Evolutionary conservation across 2,888 invertebrate species (phyloP), one percentile per base, ranked within the genome.

Genomic region (Hydrotaea cyrtoneurina): DNA sequence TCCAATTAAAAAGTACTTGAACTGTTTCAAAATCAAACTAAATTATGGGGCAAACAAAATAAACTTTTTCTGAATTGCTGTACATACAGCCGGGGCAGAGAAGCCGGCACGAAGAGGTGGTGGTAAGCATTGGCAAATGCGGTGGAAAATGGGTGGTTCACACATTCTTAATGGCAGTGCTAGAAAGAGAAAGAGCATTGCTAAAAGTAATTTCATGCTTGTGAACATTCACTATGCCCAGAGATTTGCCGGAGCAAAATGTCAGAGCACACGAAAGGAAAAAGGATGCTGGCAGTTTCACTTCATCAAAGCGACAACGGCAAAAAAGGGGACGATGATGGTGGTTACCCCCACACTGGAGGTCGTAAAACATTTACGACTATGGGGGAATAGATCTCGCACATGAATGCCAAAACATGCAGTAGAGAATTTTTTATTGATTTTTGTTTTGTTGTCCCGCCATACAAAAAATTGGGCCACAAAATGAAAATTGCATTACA

Each of bases 1-100:
- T 85, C 85, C 87, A 87, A 87, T 87, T 87, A 87, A 87, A 87
- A 86, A 87, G 86, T 87, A 87, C 87, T 87, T 87, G 87, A 87
- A 86, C 86, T 86, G 84, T 83, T 87, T 81, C 77, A 86, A 83
- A 86, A 31, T 73, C 82, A 76, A 82, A 75, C 77, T 85, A 74
- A 85, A 85, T 85, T 85, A 78, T 79, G 77, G 77, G 77, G 78
- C 82, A 85, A 71, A 79, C 81, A 74, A 69, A 69, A 69, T 69
- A 43, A 69, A 69, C 69, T 69, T 69, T 69, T 43, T 23, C 39
- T 19, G 11, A 69, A 43, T 69, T 8, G 46, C 23, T 15, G 15
- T 46, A 73, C 66, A 69, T 13, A 46, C 71, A 26, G 10, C n/a
- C 55, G 17, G 13, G 1, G 2, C 7, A 31, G 31, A 31, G 31